Evolutionary conservation across 2,113 vertebrate genomes (phyloP), one percentile per base, ranked within the genome.

Genomic region (Ibidorhyncha struthersii): DNA sequence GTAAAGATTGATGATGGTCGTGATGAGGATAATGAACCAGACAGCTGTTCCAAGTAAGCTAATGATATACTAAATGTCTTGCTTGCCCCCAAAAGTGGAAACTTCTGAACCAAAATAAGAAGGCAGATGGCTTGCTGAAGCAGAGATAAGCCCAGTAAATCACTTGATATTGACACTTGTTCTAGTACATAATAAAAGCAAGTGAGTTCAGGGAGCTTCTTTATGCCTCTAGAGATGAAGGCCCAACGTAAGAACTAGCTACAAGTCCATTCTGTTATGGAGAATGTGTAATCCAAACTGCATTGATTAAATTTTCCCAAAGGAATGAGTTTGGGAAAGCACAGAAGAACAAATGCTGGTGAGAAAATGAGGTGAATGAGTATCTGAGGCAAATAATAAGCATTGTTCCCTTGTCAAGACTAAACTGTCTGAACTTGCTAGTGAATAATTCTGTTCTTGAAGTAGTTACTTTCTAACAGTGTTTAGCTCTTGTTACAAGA

Each of bases 1-100:
- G 97, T 99, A 56, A 95, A 98, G 93, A 99, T 99, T 83, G 99
- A 99, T 94, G 98, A 99, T 97, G 99, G 99, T 32, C 83, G 98
- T 80, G 96, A 98, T 53, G 97, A 98, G 22, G 92, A 30, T 38
- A 58, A 82, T 26, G 90, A 97, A 45, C 97, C 98, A 15, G 96
- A 98, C 96, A 99, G 97, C 5, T 96, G 97, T 96, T 97, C 95
- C 86, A 93, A 97, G 99, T 99, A 98, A 98, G 99, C 98, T 80
- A 45, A 66, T 74, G 26, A 34, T 58, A 6, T 3, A 50, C 25
- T 56, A 22, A 72, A 69, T 85, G 49, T 45, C 26, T 90, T 69
- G 13, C 12, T 82, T 82, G 18, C 1, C 6, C 18, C 21, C 3
- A 10, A 17, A 76, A 78, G 49, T 43, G 19, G n/a, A 62, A 73